Evolutionary conservation across 2,888 invertebrate species (phyloP).

Genomic region (Leptinotarsa tumamoca): DNA sequence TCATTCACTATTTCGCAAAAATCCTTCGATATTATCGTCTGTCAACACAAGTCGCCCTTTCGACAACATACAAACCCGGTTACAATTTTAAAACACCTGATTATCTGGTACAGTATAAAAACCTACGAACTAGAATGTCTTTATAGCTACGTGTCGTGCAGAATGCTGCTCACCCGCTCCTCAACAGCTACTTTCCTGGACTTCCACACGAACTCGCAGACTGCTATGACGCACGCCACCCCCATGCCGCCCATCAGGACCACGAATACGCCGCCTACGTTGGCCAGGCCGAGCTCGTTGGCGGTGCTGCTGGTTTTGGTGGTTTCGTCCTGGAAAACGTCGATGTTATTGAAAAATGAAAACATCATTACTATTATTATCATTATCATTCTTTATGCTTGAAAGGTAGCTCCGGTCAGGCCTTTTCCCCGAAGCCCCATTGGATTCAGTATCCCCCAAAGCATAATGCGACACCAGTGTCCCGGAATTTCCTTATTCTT

Average conservation of each 20-base stretch:
- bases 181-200: conserved; percentile 92
- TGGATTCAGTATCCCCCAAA: too few relatives aligned
- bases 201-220: conserved; percentile 97
- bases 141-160: conserved; percentile 68
- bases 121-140: conserved; percentile 47
- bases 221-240: conserved; percentile 91
- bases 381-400: too few relatives aligned
- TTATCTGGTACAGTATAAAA: conserved; percentile 28
- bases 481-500: too few relatives aligned
- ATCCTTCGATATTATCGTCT: neutral
- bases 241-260: conserved; percentile 94
- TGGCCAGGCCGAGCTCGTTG: conserved; percentile 91
- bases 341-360: neutral
- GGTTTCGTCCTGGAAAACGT: conserved; percentile 77
- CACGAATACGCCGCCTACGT: conserved; percentile 97
- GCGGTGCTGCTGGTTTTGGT: conserved; percentile 88
- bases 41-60: neutral
- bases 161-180: conserved; percentile 82
- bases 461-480: too few relatives aligned
- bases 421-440: too few relatives aligned
- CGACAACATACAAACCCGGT: neutral
- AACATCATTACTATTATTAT: neutral
- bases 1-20: too few relatives aligned
- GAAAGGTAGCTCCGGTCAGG: too few relatives aligned
- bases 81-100: neutral